Evolutionary conservation across 1,140 invertebrate species (phyloP), one percentile per base, ranked within the genome.

Genomic region (Cydia pomonella): DNA sequence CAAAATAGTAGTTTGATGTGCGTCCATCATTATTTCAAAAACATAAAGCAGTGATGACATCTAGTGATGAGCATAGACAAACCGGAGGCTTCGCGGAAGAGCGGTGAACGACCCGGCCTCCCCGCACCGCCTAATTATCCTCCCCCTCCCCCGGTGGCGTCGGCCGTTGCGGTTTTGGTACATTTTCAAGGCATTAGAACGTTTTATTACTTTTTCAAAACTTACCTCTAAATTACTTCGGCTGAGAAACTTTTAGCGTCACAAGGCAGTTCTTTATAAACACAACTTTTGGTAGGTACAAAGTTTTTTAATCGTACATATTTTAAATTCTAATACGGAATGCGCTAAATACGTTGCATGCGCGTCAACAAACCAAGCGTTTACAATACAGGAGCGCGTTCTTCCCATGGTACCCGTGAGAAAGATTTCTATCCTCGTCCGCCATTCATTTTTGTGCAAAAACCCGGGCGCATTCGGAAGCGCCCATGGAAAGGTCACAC

Each of bases 361-460:
- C 71, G 71, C 71, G 71, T 72, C 44, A 50, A 50, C 71, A 50
- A 50, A 41, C 41, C 71, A 25, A 50, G 21, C 71, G 71, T 27
- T 72, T 50, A 81, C 76, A 82, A 71, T 44, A 73, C 72, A 73
- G 75, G 76, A 77, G 69, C 76, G 76, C 76, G 53, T 80, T 80
- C 79, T 88, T 90, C 88, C 86, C 88, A 91, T 84, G 86, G 78
- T 76, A 79, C 79, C 81, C 87, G 88, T 91, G 89, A 84, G 89
- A 91, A 91, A 88, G 85, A 88, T 88, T 84, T 88, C 87, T 90
- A 89, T 88, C 86, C 86, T 78, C 77, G 72, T 64, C 75, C 76
- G 80, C 86, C 76, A 89, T 87, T 89, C 87, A 86, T 84, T 86
- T 88, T 91, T 86, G 83, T 82, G 82, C 85, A 88, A 88, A 88